These are phyloP conservation scores for Amphilophus citrinellus DNA, from an alignment of 2,113 vertebrate species.

Conservation along the genomic window DNA sequence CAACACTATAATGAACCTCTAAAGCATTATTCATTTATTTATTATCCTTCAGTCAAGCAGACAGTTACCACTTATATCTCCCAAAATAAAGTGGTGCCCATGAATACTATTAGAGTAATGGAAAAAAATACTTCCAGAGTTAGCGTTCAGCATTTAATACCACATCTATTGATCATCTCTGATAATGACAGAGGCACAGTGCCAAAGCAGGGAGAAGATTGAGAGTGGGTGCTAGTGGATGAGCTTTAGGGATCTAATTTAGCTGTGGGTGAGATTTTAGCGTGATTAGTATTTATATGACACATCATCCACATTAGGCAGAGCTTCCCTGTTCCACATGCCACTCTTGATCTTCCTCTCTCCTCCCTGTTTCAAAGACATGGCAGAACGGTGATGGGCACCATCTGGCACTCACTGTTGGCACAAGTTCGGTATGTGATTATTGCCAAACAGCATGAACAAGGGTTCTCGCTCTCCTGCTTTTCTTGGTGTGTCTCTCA, in stretches of 20 bases:
- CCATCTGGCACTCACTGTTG: constrained; percentile 77
- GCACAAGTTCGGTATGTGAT: constrained; percentile 65
- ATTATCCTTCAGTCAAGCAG: background rate
- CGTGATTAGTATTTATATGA: constrained; percentile 78
- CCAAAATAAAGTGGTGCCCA: background rate
- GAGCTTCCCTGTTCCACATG: constrained; percentile 64
- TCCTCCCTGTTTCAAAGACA: constrained; percentile 70
- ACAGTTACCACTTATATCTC: background rate
- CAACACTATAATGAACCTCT: background rate
- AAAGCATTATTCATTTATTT: constrained; percentile 12
- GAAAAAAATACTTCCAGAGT: constrained; percentile 7
- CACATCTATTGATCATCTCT: constrained; percentile 50
- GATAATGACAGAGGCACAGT: constrained; percentile 38
- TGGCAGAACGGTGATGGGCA: constrained; percentile 67
- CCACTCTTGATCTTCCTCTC: constrained; percentile 70
- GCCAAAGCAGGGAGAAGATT: constrained; percentile 47
- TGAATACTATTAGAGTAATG: background rate
- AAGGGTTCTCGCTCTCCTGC: constrained; percentile 44
- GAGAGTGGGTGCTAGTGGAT: constrained; percentile 57
- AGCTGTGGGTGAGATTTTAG: constrained; percentile 68
- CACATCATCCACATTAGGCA: constrained; percentile 75
- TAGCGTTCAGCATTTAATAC: constrained; percentile 40
- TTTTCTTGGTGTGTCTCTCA: constrained; percentile 38
- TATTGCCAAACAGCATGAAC: constrained; percentile 74
- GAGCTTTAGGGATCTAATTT: constrained; percentile 74